Base-by-base conservation (phyloP, 2,888 invertebrate species). In the Cataglyphis cursor region DNA sequence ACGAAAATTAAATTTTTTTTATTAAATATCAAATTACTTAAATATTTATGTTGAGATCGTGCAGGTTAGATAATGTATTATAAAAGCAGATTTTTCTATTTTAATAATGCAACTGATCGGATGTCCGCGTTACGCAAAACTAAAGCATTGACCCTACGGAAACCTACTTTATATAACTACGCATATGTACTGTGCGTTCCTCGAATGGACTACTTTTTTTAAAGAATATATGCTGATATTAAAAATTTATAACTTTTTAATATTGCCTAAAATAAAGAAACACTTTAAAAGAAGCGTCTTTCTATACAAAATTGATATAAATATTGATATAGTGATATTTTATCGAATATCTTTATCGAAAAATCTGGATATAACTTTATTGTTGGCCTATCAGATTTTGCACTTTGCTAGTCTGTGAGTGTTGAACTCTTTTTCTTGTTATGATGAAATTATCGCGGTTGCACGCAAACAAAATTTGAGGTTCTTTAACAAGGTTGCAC, bases 91-190 rank as follows among this genome's bases (percentile, higher is more conserved):
- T 51, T 35, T 18, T 64, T 48, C 48, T 28, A 28, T 31, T 65
- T 51, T 15, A 15, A 68, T n/a, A 24, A 54, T 15, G 15, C 8
- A 68, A 38, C n/a, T 21, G 68, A 75, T 76, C 18, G 21, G 15
- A 54, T 54, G 28, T 41, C 28, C 38, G 54, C n/a, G 28, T 66
- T 68, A 68, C 68, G 75, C 75, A 54, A 66, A 76, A 68, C 54
- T 15, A 28, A 66, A 38, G 54, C 18, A 41, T 68, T 76, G 44
- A 76, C 70, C 28, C 41, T 76, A 76, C 21, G 54, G 28, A 76
- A 76, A 57, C 76, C 76, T 68, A 76, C 76, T 76, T 76, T 76
- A 28, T 9, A n/a, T 68, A 28, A 68, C 28, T 28, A 28, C 76
- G 76, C 76, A 68, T 54, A 54, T 21, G 38, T 28, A 24, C n/a